Evolutionary conservation across 2,797 vertebrate genomes (phyloP).

Genomic region (Dermochelys coriacea): DNA sequence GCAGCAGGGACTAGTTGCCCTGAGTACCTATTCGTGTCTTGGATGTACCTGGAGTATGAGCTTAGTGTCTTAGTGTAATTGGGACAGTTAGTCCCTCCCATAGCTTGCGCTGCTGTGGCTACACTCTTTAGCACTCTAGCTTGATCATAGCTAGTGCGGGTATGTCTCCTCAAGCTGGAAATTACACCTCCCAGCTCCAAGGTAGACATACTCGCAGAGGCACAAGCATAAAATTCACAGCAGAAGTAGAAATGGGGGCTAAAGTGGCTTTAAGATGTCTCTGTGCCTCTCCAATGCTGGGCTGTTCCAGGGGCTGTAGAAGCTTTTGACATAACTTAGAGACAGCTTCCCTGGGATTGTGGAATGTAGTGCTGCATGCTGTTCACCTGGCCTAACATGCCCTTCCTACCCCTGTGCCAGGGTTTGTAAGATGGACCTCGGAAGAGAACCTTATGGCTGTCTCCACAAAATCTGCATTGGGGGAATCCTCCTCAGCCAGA

Average conservation of each 20-base stretch:
- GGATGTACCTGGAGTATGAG: no score
- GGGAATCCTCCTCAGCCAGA: no score
- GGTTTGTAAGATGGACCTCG: not conserved
- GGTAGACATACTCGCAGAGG: no score
- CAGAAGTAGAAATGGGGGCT: not conserved
- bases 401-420: not conserved
- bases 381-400: not conserved
- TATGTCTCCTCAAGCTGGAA: no score
- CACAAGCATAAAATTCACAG: no score
- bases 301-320: not conserved
- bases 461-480: not conserved
- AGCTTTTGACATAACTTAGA: not conserved
- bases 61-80: not conserved
- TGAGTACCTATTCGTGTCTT: no score
- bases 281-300: not conserved
- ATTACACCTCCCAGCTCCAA: no score
- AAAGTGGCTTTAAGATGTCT: not conserved
- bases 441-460: not conserved
- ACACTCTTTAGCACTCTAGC: no score
- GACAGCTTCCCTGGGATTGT: not conserved
- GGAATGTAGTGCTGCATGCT: not conserved
- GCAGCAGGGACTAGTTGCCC: no score
- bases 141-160: no score
- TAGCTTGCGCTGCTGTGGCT: no score
- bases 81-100: no score